phyloP scores from a whole-genome alignment of 2,113 vertebrate genomes.

The Ptyas mucosa region DNA sequence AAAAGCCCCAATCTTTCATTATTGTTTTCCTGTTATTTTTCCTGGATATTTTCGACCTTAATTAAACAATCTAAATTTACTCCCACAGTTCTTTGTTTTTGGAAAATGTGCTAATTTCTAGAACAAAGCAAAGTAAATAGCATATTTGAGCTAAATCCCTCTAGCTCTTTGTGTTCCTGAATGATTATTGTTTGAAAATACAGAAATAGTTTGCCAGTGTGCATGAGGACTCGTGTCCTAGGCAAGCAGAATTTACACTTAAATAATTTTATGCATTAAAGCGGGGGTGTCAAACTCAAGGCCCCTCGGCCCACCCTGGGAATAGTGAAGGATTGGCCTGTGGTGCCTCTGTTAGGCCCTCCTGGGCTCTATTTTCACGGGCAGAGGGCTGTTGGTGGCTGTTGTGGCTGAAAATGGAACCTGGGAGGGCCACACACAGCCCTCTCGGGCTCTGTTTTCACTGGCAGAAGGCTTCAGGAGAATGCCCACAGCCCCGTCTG shows the following conservation, averaged over 20 bases:
- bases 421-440: too few relatives aligned
- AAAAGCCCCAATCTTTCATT: not conserved
- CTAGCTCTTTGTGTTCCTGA: not conserved
- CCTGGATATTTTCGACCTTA: not conserved
- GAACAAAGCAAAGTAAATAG: not conserved
- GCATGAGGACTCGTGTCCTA: not conserved
- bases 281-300: too few relatives aligned
- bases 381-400: too few relatives aligned
- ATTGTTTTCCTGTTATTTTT: not conserved
- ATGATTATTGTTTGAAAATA: not conserved
- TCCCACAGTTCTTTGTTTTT: not conserved
- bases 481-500: too few relatives aligned
- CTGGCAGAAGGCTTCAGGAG: too few relatives aligned
- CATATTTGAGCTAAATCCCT: not conserved
- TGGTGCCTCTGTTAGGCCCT: too few relatives aligned
- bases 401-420: too few relatives aligned
- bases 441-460: too few relatives aligned
- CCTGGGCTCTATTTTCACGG: too few relatives aligned
- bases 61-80: not conserved
- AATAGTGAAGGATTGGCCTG: too few relatives aligned
- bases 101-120: not conserved
- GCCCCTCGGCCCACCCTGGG: rapidly evolving
- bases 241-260: not conserved
- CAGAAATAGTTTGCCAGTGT: not conserved
- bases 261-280: not conserved